These are phyloP conservation scores for Cirrhinus mrigala DNA, from an alignment of 2,797 vertebrate genomes.

Conservation along the genomic window DNA sequence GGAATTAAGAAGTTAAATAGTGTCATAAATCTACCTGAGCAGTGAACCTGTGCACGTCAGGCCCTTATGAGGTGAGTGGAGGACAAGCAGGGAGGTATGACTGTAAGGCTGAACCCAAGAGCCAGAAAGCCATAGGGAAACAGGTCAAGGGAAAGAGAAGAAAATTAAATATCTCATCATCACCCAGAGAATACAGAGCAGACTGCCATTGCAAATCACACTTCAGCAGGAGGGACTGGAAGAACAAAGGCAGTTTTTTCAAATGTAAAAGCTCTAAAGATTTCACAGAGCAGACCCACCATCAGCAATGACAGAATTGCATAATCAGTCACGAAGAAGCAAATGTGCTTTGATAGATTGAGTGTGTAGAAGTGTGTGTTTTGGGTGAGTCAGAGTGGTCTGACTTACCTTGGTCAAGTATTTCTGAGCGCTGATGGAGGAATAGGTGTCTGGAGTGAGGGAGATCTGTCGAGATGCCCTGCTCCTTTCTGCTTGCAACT, in stretches of 20 bases:
- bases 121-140: conserved; percentile 81
- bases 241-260: background rate
- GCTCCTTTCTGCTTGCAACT: conserved; percentile 91
- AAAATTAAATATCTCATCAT: conserved; percentile 36
- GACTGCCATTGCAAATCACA: conserved; percentile 9
- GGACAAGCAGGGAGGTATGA: conserved; percentile 93
- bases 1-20: too few species aligned
- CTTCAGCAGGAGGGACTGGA: conserved; percentile 9
- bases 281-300: background rate
- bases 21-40: conserved; percentile 88
- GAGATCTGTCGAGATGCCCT: conserved; percentile 84
- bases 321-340: conserved; percentile 18
- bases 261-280: background rate
- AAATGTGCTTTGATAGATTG: conserved; percentile 5
- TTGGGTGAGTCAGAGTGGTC: background rate
- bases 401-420: conserved; percentile 86
- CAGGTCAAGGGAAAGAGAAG: conserved; percentile 54
- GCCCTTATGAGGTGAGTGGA: conserved; percentile 96
- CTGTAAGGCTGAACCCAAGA: conserved; percentile 89
- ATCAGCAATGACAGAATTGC: background rate
- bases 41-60: conserved; percentile 98
- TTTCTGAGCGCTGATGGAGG: conserved; percentile 84
- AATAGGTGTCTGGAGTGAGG: conserved; percentile 85
- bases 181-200: conserved; percentile 51
- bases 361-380: conserved; percentile 4